These are phyloP conservation scores for Nibea coibor DNA, from an alignment of 2,113 vertebrate genomes.

Conservation along the genomic window DNA sequence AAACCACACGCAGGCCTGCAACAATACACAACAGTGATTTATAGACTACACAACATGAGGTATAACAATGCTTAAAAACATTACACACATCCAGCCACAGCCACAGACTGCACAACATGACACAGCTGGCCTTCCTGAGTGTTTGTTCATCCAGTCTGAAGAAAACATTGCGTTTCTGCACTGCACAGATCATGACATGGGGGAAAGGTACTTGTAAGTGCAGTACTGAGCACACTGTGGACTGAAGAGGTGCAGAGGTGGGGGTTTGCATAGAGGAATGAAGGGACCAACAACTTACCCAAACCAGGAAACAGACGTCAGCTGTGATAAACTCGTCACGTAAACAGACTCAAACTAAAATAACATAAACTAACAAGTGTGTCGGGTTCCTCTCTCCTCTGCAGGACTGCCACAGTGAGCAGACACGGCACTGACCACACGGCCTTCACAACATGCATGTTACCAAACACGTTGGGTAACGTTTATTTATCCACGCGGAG, in stretches of 20 bases:
- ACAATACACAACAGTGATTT: not conserved
- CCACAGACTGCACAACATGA: not conserved
- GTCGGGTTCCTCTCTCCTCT: too few relatives aligned
- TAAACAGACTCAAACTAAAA: not conserved
- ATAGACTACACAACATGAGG: not conserved
- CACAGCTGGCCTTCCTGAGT: not conserved
- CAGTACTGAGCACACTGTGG: too few relatives aligned
- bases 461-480: constrained; percentile 67
- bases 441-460: constrained; percentile 25
- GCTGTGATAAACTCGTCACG: not conserved
- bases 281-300: constrained; percentile 41
- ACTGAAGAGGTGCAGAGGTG: not conserved
- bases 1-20: not conserved
- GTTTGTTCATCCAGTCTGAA: not conserved
- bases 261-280: not conserved
- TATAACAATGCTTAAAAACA: too few relatives aligned
- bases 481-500: not conserved
- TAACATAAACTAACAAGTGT: not conserved
- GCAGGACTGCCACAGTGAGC: not conserved
- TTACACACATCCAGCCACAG: not conserved
- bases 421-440: rapidly evolving
- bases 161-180: not conserved
- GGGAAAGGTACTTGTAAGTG: rapidly evolving
- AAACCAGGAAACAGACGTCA: constrained; percentile 25
- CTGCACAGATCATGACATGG: not conserved